Evolutionary conservation across 1,140 invertebrate genomes (phyloP).

Genomic region (Daktulosphaira vitifoliae): DNA sequence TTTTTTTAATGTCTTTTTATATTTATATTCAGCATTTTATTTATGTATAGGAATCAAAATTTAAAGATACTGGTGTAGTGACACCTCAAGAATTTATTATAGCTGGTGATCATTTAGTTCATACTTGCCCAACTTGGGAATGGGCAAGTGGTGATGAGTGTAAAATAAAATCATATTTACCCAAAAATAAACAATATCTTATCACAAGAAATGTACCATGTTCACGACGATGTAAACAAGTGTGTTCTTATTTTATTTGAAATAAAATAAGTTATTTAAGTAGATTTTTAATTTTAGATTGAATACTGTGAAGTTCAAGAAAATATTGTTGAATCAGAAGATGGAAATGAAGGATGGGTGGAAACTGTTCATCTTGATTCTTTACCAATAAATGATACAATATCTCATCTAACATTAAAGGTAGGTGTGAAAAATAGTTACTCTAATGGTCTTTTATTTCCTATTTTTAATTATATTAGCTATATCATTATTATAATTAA

Average conservation of each 20-base stretch:
- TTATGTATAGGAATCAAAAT: conserved; percentile 89
- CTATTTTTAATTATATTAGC: too few species aligned
- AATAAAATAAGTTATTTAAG: too few species aligned
- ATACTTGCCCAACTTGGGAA: conserved; percentile 99
- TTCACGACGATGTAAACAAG: conserved; percentile 83
- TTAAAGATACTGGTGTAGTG: conserved; percentile 93
- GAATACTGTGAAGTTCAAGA: conserved; percentile 83
- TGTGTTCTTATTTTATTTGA: conserved; percentile 41
- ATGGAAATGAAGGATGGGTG: conserved; percentile 92
- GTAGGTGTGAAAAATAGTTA: conserved; percentile 3
- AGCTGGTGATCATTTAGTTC: conserved; percentile 95
- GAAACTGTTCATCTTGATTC: conserved; percentile 89
- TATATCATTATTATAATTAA: too few species aligned
- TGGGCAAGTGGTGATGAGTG: conserved; percentile 88
- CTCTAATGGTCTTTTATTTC: too few species aligned
- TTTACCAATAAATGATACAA: background rate
- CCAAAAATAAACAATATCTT: conserved; percentile 93
- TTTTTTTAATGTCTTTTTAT: too few species aligned
- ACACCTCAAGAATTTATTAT: conserved; percentile 95
- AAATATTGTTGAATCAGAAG: conserved; percentile 79
- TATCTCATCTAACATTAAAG: background rate
- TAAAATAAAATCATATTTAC: conserved; percentile 78
- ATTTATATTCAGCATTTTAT: too few species aligned
- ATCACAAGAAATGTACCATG: conserved; percentile 95
- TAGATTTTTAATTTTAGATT: conserved; percentile 52